Percentiles rank a stretch among this genome's conserved stretches.
Conservation (phyloP, 1,140 invertebrate species). For the Colletes gigas region DNA sequence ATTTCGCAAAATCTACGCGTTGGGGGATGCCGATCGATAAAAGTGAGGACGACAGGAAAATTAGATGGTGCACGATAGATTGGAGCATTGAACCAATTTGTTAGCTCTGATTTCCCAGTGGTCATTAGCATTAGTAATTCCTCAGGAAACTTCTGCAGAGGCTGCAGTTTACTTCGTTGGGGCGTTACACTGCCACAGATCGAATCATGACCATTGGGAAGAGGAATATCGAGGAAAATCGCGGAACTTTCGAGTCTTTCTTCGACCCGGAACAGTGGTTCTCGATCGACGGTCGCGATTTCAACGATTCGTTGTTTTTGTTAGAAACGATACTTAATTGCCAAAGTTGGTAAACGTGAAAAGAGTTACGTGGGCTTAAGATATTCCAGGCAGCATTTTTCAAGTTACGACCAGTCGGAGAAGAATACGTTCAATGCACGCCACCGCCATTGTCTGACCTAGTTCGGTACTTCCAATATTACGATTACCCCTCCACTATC, state of each 20-base stretch:
- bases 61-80: neutral
- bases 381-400: neutral
- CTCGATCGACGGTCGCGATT: too few species aligned
- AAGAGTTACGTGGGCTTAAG: too few species aligned
- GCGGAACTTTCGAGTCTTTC: neutral
- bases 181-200: neutral
- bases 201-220: neutral
- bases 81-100: conserved; percentile 30
- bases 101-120: conserved; percentile 34
- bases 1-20: neutral
- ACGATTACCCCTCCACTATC: neutral
- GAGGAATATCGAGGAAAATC: neutral
- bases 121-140: conserved; percentile 10
- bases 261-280: neutral
- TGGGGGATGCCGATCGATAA: neutral
- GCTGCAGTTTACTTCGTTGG: neutral
- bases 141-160: neutral
- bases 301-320: too few species aligned
- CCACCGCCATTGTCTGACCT: neutral
- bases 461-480: conserved; percentile 7
- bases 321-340: too few species aligned
- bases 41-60: neutral
- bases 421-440: neutral
- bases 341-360: too few species aligned
- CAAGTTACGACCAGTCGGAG: neutral